A percentile compares a stretch with the other conserved stretches of the same genome.
Evolutionary conservation across 2,113 vertebrate species (phyloP).

Genomic region (Polypterus bichir): DNA sequence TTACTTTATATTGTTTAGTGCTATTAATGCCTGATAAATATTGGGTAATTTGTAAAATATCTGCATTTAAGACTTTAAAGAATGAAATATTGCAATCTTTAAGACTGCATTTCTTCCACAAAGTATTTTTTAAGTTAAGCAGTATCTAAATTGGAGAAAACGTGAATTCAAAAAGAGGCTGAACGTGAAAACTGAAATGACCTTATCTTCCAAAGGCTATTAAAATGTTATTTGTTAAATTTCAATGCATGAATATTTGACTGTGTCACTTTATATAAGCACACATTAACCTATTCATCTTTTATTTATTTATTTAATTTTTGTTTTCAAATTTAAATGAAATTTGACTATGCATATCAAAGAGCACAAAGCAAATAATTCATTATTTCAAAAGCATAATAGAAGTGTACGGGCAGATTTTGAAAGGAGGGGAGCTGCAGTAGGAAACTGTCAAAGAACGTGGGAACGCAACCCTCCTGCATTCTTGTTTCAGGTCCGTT

Average conservation of each 20-base stretch:
- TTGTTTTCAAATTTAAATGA: conserved; percentile 28
- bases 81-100: conserved; percentile 34
- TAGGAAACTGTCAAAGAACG: conserved; percentile 59
- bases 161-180: too few relatives aligned
- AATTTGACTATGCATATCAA: conserved; percentile 56
- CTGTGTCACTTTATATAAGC: too few relatives aligned
- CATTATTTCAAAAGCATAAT: conserved; percentile 45
- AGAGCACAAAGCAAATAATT: conserved; percentile 52
- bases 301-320: background rate
- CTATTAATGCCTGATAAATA: too few relatives aligned
- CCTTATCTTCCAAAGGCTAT: conserved; percentile 40
- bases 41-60: too few relatives aligned
- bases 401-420: conserved; percentile 54
- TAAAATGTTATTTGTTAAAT: background rate
- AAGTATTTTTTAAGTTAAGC: too few relatives aligned
- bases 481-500: conserved; percentile 70
- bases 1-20: too few relatives aligned
- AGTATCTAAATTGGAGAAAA: too few relatives aligned
- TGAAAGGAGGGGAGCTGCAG: conserved; percentile 53
- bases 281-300: too few relatives aligned
- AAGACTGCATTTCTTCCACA: background rate
- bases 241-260: too few relatives aligned
- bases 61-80: too few relatives aligned
- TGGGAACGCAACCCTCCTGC: conserved; percentile 58
- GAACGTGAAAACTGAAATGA: conserved; percentile 32